A percentile compares a stretch with the other conserved stretches of the same genome.
Evolutionary conservation across 2,888 invertebrate species (phyloP).

Genomic region (Chelonus formosanus): DNA sequence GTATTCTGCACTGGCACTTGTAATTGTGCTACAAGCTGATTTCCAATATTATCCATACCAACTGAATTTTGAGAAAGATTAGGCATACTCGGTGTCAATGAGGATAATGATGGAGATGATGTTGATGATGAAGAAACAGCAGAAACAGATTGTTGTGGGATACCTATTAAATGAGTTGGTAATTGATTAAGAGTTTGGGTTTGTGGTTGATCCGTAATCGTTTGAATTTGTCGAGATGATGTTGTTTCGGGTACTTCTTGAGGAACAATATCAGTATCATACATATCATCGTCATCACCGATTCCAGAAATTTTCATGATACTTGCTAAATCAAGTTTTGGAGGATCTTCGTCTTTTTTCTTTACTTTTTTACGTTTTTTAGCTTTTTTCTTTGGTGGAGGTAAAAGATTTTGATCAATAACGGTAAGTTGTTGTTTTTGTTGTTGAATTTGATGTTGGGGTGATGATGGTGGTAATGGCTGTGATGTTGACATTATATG

Average conservation of each 20-base stretch:
- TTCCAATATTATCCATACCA: constrained; percentile 48
- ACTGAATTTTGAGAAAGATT: constrained; percentile 45
- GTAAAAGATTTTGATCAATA: constrained; percentile 61
- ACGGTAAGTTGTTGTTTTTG: constrained; percentile 49
- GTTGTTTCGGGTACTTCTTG: constrained; percentile 38
- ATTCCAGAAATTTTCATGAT: constrained; percentile 79
- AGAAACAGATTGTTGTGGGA: too few relatives aligned
- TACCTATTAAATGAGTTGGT: too few relatives aligned
- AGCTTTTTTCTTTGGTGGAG: constrained; percentile 66
- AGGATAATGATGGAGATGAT: too few relatives aligned
- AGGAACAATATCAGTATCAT: constrained; percentile 58
- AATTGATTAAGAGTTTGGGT: too few relatives aligned
- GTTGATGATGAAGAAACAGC: too few relatives aligned
- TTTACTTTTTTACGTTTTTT: constrained; percentile 70
- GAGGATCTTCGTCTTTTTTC: constrained; percentile 66
- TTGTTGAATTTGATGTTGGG: constrained; percentile 4
- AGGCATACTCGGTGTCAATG: constrained; percentile 46
- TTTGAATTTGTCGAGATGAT: constrained; percentile 11
- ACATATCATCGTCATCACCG: constrained; percentile 74
- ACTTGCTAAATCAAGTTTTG: constrained; percentile 75
- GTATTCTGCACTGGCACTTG: constrained; percentile 64
- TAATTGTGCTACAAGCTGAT: constrained; percentile 67
- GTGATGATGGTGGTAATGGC: constrained; percentile 15
- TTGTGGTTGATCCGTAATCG: neutral
- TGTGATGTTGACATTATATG: constrained; percentile 44